Conservation (phyloP, 2,888 invertebrate genomes). For the Cataglyphis altisquamis region DNA sequence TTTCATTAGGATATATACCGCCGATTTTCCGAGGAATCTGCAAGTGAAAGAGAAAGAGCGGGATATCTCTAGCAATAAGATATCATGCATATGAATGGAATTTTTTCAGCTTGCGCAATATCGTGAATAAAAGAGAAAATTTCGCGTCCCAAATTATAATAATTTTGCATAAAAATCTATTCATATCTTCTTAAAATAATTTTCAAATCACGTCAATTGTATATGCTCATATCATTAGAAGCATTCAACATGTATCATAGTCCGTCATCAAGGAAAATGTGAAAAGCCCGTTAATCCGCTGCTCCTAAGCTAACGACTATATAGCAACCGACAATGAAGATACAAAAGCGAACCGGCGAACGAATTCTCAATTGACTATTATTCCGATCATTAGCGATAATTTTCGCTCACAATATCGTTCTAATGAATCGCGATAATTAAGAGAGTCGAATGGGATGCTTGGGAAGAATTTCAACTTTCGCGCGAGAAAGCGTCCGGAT, state of each 20-base stretch:
- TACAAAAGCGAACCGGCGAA: conserved; percentile 41
- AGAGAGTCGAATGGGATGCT: neutral
- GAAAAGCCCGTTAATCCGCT: conserved; percentile 40
- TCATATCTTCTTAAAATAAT: neutral
- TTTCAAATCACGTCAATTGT: neutral
- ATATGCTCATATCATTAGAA: neutral
- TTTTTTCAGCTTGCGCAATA: neutral
- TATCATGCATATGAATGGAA: neutral
- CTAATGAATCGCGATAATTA: conserved; percentile 56
- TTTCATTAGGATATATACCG: neutral
- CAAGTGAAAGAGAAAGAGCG: neutral
- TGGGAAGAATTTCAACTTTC: conserved; percentile 54
- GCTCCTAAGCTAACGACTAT: conserved; percentile 22
- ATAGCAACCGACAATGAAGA: conserved; percentile 38
- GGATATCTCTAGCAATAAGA: neutral
- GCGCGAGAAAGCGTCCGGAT: conserved; percentile 38
- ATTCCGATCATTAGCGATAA: conserved; percentile 52
- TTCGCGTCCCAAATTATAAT: neutral
- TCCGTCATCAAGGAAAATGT: conserved; percentile 26
- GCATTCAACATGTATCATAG: conserved; percentile 2
- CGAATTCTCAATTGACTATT: conserved; percentile 52
- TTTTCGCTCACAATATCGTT: conserved; percentile 52
- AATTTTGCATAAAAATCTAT: neutral
- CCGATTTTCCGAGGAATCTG: neutral
- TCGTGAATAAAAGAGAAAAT: conserved; percentile 16